These are phyloP conservation scores for Cecidostiba fungosa DNA, from an alignment of 2,888 invertebrate species.

Conservation along the genomic window DNA sequence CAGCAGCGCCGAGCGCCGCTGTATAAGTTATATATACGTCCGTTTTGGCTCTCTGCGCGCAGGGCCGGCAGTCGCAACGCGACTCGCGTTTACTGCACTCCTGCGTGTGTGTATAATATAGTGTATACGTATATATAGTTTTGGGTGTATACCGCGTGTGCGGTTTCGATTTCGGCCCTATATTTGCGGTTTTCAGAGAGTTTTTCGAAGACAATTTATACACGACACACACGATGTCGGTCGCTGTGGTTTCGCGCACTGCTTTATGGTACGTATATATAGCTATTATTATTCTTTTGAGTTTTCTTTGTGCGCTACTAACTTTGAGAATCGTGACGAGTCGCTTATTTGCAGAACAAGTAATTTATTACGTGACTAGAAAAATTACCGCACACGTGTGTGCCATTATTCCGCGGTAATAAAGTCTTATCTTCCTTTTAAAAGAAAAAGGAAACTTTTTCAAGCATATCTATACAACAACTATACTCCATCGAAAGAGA, in stretches of 20 bases:
- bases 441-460: too few relatives aligned
- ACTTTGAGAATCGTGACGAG: background rate
- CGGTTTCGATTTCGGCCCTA: background rate
- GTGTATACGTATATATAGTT: background rate
- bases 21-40: background rate
- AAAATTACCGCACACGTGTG: too few relatives aligned
- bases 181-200: background rate
- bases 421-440: too few relatives aligned
- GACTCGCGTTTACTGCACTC: background rate
- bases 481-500: too few relatives aligned
- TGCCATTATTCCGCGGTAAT: too few relatives aligned
- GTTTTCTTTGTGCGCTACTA: background rate
- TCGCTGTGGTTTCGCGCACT: background rate
- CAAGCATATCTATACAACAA: too few relatives aligned
- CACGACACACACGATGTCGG: background rate
- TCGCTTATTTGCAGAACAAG: too few relatives aligned
- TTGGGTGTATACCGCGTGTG: background rate
- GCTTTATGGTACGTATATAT: background rate
- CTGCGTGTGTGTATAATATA: background rate
- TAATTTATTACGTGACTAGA: too few relatives aligned
- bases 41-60: background rate
- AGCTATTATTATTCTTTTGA: background rate
- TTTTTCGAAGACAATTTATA: background rate
- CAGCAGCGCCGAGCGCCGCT: background rate
- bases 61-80: conserved; percentile 16